Percentiles rank a stretch among this genome's conserved stretches.
These are phyloP conservation scores for Penaeus monodon DNA, from an alignment of 2,888 invertebrate genomes.

Conservation along the genomic window DNA sequence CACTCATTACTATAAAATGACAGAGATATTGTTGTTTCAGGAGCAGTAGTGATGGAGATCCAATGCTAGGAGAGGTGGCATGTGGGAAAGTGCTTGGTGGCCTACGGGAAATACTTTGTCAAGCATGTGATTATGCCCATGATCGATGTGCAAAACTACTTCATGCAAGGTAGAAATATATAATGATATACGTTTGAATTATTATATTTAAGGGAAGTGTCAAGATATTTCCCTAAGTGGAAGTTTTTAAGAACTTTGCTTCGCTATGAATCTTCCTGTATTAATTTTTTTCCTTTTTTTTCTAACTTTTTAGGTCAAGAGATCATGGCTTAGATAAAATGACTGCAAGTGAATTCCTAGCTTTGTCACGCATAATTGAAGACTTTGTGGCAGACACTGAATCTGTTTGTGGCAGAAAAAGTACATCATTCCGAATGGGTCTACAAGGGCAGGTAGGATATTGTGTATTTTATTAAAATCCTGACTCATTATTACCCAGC, in stretches of 20 bases:
- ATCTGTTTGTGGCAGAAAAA: constrained; percentile 80
- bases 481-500: too few relatives aligned
- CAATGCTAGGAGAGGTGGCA: constrained; percentile 80
- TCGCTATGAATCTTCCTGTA: not conserved
- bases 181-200: not conserved
- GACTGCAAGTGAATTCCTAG: constrained; percentile 82
- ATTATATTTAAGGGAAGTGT: not conserved
- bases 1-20: not conserved
- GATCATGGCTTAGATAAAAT: constrained; percentile 78
- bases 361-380: constrained; percentile 82
- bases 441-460: constrained; percentile 76
- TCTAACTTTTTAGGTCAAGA: constrained; percentile 66
- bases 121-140: constrained; percentile 92
- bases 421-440: constrained; percentile 84
- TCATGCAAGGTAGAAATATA: constrained; percentile 73
- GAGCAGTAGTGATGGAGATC: constrained; percentile 69
- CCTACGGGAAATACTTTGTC: constrained; percentile 81
- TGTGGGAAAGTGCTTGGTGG: constrained; percentile 79
- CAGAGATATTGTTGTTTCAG: constrained; percentile 48
- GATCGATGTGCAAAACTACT: constrained; percentile 91
- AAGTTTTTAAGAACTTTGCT: not conserved
- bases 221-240: too few relatives aligned
- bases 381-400: constrained; percentile 83
- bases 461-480: too few relatives aligned
- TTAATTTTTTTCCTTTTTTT: not conserved